Evolutionary conservation across 2,113 vertebrate species (phyloP), one percentile per base, ranked within the genome.

Genomic region (Spea bombifrons): DNA sequence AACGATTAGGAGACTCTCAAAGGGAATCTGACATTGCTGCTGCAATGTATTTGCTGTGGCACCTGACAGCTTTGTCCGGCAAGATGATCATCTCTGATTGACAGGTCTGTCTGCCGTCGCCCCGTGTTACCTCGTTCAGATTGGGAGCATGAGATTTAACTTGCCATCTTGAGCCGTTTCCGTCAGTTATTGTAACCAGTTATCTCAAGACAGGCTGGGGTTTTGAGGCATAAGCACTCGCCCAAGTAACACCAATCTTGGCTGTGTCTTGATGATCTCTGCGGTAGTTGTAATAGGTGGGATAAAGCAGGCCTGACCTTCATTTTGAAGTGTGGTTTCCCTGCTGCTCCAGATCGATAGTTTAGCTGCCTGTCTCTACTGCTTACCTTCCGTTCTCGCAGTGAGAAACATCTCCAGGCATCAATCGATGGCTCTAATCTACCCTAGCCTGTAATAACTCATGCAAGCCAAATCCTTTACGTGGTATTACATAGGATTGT

Each of bases 401-500:
- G 91, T 55, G 3, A 92, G 94, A 92, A 89, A 89, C 90, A 93
- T 95, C 93, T 94, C 89, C 90, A 86, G 92, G 93, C 93, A 88
- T 87, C 88, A 81, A 95, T 98, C 94, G 86, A 96, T 98, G 93
- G 89, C 94, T 94, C 92, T 99, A 96, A 98, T 98, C 95, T 95
- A 92, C 89, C 87, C 90, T 91, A 92, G 94, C 92, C 94, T 89
- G 89, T 91, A 90, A 91, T 92, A 92, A 94, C 94, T 95, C 94
- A 96, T 94, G 94, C 90, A 82, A 94, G 92, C 89, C 88, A 80
- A 84, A 90, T 92, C 88, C 91, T 95, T 95, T 94, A 94, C 94
- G 90, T 91, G 87, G 89, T 84, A 86, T 91, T 92, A 89, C 87
- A 88, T 0, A 82, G 83, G 86, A 86, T 87, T 73, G 71, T 68